Base-by-base conservation (phyloP, 2,113 vertebrate genomes). In the Chloropsis hardwickii region DNA sequence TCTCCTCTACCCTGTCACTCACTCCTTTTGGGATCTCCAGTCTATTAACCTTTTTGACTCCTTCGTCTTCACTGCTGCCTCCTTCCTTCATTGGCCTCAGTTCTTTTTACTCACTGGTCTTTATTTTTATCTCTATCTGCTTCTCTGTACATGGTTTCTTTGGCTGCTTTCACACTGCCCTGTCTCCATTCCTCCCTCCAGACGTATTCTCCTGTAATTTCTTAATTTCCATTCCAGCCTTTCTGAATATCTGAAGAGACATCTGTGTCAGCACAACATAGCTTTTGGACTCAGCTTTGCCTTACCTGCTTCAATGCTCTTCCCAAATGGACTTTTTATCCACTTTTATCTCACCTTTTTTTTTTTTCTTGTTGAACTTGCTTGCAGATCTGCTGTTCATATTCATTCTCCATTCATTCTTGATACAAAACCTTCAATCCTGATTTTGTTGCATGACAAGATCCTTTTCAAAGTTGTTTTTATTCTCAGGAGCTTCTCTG, bases 11-110 rank as follows among this genome's bases (percentile, higher is more conserved):
- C 60, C 65, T 96, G 94, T 95, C 96, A 97, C 80, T 97, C 93
- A 95, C 88, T 73, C 90, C 92, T 95, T 95, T 80, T 96, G 96
- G 92, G 94, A 96, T 95, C 94, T 84, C 94, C 58, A 35, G 83
- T 94, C 95, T 95, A 56, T 97, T 96, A 96, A 97, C 95, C 95
- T 97, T 94, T 94, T 92, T 94, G 96, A 96, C 96, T 96, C 91
- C 42, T 90, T 45, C 40, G 33, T 94, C 69, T 90, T 94, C 65
- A 85, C 53, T 50, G 84, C 91, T 95, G 54, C 72, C 57, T 95
- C 50, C 72, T 89, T 89, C 54, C 66, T 94, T 96, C 92, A 29
- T 16, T 89, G 96, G 91, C 50, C 65, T 94, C 47, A 23, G 81
- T 94, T 91, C 45, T 65, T 86, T 86, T 82, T 78, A 77, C 89